phyloP scores from a whole-genome alignment of 2,888 invertebrate species.

The Zelleria hepariella region DNA sequence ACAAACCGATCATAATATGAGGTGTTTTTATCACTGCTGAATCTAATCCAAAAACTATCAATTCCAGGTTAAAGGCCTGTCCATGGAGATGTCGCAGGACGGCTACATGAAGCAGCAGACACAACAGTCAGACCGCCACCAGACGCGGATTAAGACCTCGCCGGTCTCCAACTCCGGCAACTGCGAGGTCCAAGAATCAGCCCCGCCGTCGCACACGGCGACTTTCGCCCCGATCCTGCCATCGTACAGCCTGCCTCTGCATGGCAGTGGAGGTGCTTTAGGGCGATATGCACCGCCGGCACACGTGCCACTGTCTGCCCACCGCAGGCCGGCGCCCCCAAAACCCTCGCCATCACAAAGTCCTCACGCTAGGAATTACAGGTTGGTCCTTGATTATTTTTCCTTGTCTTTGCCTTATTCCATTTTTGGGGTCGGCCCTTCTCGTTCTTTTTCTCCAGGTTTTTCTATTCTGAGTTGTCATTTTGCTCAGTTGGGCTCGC shows the following conservation, averaged over 20 bases:
- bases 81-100: constrained; percentile 67
- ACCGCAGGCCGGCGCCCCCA: constrained; percentile 59
- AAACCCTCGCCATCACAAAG: constrained; percentile 68
- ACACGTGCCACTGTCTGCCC: constrained; percentile 70
- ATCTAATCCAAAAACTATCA: too few relatives aligned
- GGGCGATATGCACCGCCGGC: constrained; percentile 63
- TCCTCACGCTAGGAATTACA: constrained; percentile 70
- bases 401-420: too few relatives aligned
- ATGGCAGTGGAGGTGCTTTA: constrained; percentile 52
- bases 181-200: constrained; percentile 74
- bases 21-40: neutral
- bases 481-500: too few relatives aligned
- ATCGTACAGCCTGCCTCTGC: constrained; percentile 50
- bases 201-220: constrained; percentile 46
- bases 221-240: constrained; percentile 61
- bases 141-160: constrained; percentile 59
- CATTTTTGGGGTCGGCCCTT: too few relatives aligned
- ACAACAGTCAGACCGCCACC: constrained; percentile 52
- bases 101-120: constrained; percentile 66
- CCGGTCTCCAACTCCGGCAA: constrained; percentile 58
- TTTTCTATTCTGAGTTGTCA: too few relatives aligned
- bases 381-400: constrained; percentile 35
- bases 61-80: constrained; percentile 63
- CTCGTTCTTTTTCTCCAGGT: too few relatives aligned
- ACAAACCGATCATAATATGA: too few relatives aligned